A percentile compares a stretch with the other conserved stretches of the same genome.
Evolutionary conservation across 2,797 vertebrate species (phyloP).

Genomic region (Remorina albescens): DNA sequence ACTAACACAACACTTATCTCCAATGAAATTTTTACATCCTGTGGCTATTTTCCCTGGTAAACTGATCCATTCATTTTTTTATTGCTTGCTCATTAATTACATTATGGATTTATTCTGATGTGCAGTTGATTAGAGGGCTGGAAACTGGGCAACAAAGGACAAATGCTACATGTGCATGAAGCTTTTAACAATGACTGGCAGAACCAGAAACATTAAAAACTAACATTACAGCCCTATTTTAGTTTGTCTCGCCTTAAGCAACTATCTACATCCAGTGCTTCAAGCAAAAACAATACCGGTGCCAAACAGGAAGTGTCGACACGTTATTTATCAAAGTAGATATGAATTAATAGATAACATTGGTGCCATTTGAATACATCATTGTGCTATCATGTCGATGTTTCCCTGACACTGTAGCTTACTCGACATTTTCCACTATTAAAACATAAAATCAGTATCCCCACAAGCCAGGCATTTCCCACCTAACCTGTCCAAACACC

Average conservation of each 20-base stretch:
- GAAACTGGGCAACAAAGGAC: not conserved
- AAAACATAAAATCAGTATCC: not conserved
- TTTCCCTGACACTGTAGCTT: not conserved
- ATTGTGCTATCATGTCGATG: too few relatives aligned
- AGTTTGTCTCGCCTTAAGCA: not conserved
- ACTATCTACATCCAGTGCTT: not conserved
- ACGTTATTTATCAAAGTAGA: not conserved
- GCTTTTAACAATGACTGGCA: not conserved
- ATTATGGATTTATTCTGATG: not conserved
- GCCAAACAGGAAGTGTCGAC: not conserved
- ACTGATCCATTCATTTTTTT: not conserved
- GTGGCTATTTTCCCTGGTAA: not conserved
- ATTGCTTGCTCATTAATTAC: not conserved
- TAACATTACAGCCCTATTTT: not conserved
- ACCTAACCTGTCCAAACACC: conserved; percentile 21
- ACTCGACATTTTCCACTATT: not conserved
- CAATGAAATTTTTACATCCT: not conserved
- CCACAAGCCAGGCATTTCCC: not conserved
- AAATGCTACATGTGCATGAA: not conserved
- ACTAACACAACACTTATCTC: too few relatives aligned
- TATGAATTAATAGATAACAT: too few relatives aligned
- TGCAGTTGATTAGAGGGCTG: not conserved
- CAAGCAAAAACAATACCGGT: too few relatives aligned
- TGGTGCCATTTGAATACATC: too few relatives aligned
- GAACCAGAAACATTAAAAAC: not conserved